These are phyloP conservation scores for Salvelinus sp. DNA, from an alignment of 2,113 vertebrate genomes.

Conservation along the genomic window DNA sequence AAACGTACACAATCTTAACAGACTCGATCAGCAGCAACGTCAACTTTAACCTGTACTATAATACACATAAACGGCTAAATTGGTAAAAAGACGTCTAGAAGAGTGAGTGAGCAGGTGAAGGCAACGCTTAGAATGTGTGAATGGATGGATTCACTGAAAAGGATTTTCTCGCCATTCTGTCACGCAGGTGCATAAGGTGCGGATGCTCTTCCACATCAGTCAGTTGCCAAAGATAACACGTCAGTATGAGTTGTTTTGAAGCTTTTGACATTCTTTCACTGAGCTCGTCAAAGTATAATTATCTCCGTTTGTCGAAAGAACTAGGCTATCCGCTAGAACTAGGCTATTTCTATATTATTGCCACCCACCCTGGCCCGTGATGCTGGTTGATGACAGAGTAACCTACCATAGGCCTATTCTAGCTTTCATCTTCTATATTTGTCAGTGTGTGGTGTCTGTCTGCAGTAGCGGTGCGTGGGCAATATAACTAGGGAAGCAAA, in stretches of 20 bases:
- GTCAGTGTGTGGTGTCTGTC: too few relatives aligned
- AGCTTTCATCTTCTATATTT: too few relatives aligned
- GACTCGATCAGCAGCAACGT: background rate
- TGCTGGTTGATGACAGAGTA: too few relatives aligned
- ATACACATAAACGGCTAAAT: background rate
- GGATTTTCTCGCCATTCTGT: too few relatives aligned
- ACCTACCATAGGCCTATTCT: too few relatives aligned
- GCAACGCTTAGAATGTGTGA: background rate
- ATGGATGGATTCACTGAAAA: background rate
- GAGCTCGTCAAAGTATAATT: background rate
- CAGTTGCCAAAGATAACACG: background rate
- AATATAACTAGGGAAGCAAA: too few relatives aligned
- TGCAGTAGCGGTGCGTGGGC: too few relatives aligned
- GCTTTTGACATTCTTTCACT: background rate
- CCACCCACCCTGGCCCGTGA: too few relatives aligned
- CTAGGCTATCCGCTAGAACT: too few relatives aligned
- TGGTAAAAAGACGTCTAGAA: background rate
- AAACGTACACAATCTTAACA: background rate
- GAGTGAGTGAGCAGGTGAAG: background rate
- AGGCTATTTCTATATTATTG: too few relatives aligned
- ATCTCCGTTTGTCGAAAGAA: background rate
- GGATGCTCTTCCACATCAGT: background rate
- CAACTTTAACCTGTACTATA: background rate
- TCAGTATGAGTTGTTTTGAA: conserved; percentile 1
- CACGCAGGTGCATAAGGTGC: background rate